Evolutionary conservation across 2,113 vertebrate species (phyloP).

Genomic region (Ceyx cyanopectus): DNA sequence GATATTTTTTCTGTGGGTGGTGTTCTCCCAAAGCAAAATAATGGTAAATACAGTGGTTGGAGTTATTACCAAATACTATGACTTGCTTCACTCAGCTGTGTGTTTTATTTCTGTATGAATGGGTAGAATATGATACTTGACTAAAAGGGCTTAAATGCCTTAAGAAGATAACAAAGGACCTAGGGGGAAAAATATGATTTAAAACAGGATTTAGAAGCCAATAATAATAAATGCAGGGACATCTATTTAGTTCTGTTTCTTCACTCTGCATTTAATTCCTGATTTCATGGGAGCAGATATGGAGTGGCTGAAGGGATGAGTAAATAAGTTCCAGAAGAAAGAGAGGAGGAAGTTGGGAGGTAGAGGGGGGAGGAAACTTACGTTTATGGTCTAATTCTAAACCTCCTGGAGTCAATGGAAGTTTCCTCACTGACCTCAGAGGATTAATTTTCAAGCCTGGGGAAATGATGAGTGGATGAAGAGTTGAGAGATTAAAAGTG

Average conservation of each 20-base stretch:
- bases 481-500: conserved; percentile 56
- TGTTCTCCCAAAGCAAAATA: background rate
- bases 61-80: background rate
- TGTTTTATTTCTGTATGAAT: background rate
- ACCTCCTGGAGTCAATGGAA: conserved; percentile 38
- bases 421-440: conserved; percentile 46
- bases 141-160: background rate
- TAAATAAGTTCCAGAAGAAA: conserved; percentile 55
- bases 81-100: background rate
- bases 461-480: conserved; percentile 72
- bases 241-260: background rate
- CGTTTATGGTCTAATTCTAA: conserved; percentile 42
- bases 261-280: conserved; percentile 18
- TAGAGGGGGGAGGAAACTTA: background rate
- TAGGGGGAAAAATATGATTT: background rate
- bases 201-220: background rate
- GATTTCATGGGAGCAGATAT: conserved; percentile 44
- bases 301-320: background rate
- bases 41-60: background rate
- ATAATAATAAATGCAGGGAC: background rate
- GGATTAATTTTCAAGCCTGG: conserved; percentile 52
- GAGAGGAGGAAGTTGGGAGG: background rate
- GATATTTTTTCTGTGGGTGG: background rate
- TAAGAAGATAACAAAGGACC: background rate
- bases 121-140: background rate